Conservation (phyloP, 2,888 invertebrate genomes). For the Ichneumoninae sp. region DNA sequence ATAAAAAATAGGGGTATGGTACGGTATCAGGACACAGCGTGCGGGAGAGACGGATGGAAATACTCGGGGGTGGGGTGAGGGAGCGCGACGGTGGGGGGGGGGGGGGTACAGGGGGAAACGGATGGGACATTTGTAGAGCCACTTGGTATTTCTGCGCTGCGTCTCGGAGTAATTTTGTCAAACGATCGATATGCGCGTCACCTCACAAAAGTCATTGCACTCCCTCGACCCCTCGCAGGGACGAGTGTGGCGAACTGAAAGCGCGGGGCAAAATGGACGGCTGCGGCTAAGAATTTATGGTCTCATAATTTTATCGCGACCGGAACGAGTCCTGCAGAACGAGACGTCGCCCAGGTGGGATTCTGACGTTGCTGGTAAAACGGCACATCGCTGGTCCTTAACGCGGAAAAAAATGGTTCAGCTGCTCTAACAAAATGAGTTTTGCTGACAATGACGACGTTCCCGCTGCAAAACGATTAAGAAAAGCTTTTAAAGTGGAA, state of each 20-base stretch:
- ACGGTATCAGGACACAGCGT: background rate
- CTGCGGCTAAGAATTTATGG: background rate
- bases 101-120: background rate
- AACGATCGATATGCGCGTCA: constrained; percentile 30
- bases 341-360: too few relatives aligned
- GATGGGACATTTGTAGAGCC: constrained; percentile 20
- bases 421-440: too few relatives aligned
- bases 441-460: too few relatives aligned
- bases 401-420: too few relatives aligned
- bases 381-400: too few relatives aligned
- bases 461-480: too few relatives aligned
- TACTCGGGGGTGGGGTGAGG: background rate
- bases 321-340: too few relatives aligned
- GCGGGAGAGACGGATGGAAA: background rate
- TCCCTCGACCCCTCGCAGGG: background rate
- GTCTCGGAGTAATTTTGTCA: constrained; percentile 36
- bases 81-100: background rate
- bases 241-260: background rate
- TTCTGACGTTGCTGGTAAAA: too few relatives aligned
- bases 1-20: background rate
- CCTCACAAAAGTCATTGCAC: constrained; percentile 30
- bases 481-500: too few relatives aligned
- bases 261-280: background rate
- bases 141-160: constrained; percentile 31
- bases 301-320: background rate